Base-by-base conservation (phyloP, 1,140 invertebrate genomes). In the Mycetomoellerius zeteki region DNA sequence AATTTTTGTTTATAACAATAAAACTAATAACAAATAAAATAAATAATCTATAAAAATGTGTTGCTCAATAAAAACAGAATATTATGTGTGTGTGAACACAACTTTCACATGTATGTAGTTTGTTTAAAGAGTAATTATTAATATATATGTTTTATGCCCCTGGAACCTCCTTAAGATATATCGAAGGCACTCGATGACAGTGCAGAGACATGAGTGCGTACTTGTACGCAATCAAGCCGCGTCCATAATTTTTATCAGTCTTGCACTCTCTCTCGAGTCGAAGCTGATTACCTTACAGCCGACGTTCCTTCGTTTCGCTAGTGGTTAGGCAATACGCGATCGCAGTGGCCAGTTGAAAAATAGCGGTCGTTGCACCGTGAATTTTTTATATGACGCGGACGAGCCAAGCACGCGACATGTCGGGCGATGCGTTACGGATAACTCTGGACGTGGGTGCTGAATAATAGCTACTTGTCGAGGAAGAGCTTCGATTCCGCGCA, bases 351-450 rank as follows among this genome's bases (percentile, higher is more conserved):
- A 47, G 80, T 37, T 84, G 80, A 84, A 84, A 84, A 84, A 84
- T 73, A 64, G 52, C 69, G 88, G 80, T 90, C 76, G 77, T 89
- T 89, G 47, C 76, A 72, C 84, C 50, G 52, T 89, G 84, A 88
- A 90, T 90, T 81, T 72, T 90, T 90, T 65, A 90, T 90, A 30
- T 52, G 69, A 37, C 24, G 33, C 67, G 52, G 47, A 54, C 62
- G 50, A 47, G 27, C n/a, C 21, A 19, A 37, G 56, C 69, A 62
- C 77, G 81, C 58, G 27, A 60, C 67, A 62, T 47, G 65, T 60
- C 30, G 86, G 12, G 14, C 43, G 67, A 56, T 76, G 81, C 64
- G 37, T 62, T 62, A 33, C 71, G 56, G 82, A 85, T 85, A 85
- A 85, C 73, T n/a, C 60, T 60, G 37, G n/a, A 69, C 65, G 64